Evolutionary conservation across 2,797 vertebrate species (phyloP).

Genomic region (Hyperoplus immaculatus): DNA sequence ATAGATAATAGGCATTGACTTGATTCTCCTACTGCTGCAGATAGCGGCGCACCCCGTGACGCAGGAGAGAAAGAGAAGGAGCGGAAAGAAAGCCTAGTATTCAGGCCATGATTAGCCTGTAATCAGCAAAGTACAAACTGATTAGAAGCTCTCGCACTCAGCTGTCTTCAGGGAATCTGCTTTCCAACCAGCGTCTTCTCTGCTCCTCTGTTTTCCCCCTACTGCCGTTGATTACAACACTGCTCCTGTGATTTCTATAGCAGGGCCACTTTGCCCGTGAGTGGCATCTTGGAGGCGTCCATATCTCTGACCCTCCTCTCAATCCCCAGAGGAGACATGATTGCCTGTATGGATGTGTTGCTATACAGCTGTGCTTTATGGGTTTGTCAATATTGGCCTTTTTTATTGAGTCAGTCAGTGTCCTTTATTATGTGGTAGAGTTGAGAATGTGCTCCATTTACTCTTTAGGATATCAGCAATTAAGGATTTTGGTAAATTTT

Average conservation of each 20-base stretch:
- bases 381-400: constrained; percentile 10
- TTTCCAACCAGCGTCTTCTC: constrained; percentile 38
- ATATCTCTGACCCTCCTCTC: constrained; percentile 78
- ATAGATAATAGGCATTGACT: constrained; percentile 82
- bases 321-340: constrained; percentile 89
- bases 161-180: constrained; percentile 79
- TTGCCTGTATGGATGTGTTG: constrained; percentile 59
- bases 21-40: constrained; percentile 67
- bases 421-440: background rate
- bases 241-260: constrained; percentile 85
- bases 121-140: constrained; percentile 96
- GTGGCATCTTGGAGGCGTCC: constrained; percentile 74
- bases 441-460: background rate
- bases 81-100: constrained; percentile 68
- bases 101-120: constrained; percentile 92
- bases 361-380: constrained; percentile 6
- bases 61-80: constrained; percentile 52
- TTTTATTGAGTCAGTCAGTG: constrained; percentile 13
- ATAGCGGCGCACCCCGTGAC: constrained; percentile 81
- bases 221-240: constrained; percentile 88
- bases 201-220: constrained; percentile 32
- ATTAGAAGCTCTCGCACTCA: constrained; percentile 92
- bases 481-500: background rate
- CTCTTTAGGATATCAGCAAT: constrained; percentile 4
- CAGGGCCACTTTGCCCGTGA: constrained; percentile 43